Conservation (phyloP, 2,888 invertebrate genomes). For the Terebella lapidaria region DNA sequence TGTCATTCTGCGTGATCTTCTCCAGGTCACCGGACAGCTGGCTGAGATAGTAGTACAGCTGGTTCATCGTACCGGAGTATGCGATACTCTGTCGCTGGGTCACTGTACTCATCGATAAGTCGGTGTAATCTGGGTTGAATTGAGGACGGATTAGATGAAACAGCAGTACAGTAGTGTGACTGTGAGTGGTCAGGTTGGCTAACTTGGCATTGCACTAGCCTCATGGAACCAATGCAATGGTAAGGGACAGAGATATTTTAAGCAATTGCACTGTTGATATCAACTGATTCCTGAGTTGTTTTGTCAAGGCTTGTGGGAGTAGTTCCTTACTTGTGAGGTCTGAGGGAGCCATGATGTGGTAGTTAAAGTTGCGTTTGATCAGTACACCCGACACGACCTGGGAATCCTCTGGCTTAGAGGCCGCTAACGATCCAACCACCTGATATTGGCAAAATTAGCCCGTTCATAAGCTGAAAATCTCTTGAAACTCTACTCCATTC, state of each 20-base stretch:
- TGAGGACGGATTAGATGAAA: neutral
- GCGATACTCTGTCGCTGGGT: conserved; percentile 87
- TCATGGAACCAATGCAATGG: too few relatives aligned
- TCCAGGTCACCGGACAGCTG: conserved; percentile 52
- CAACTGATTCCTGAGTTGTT: too few relatives aligned
- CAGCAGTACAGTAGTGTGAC: neutral
- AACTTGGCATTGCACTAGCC: neutral
- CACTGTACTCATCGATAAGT: conserved; percentile 87
- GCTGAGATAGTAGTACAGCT: conserved; percentile 54
- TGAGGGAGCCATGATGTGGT: conserved; percentile 84
- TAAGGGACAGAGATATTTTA: too few relatives aligned
- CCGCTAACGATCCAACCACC: conserved; percentile 86
- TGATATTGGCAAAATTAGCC: conserved; percentile 25
- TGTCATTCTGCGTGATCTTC: conserved; percentile 30
- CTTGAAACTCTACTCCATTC: too few relatives aligned
- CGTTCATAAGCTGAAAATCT: neutral
- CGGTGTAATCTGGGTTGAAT: conserved; percentile 89
- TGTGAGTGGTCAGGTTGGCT: neutral
- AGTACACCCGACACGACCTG: conserved; percentile 83
- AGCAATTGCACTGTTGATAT: too few relatives aligned
- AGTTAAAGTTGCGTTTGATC: conserved; percentile 96
- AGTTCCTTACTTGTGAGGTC: conserved; percentile 84
- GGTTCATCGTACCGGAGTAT: conserved; percentile 70
- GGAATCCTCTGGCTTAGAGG: conserved; percentile 73
- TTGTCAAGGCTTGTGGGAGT: too few relatives aligned